Evolutionary conservation across 2,888 invertebrate genomes (phyloP).

Genomic region (Amphipoea oculea): DNA sequence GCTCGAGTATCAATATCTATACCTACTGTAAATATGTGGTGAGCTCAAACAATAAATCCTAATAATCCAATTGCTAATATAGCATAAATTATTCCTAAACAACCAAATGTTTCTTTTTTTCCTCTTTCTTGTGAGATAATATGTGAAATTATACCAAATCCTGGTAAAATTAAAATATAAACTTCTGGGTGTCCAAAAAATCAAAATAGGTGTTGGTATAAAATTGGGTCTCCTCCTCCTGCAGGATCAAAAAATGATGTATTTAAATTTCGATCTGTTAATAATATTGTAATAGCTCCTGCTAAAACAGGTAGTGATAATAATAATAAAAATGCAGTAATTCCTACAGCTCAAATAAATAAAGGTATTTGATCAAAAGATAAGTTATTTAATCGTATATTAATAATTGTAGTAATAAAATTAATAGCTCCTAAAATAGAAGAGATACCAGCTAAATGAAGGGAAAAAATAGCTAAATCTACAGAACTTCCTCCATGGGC

Average conservation of each 20-base stretch:
- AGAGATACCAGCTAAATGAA: constrained; percentile 94
- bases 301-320: constrained; percentile 94
- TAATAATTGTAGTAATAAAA: constrained; percentile 94
- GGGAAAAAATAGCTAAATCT: constrained; percentile 94
- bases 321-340: constrained; percentile 89
- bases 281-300: constrained; percentile 94
- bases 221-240: constrained; percentile 95
- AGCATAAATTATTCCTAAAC: constrained; percentile 95
- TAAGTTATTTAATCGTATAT: constrained; percentile 92
- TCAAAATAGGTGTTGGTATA: constrained; percentile 96
- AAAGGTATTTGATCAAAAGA: constrained; percentile 92
- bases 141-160: constrained; percentile 95
- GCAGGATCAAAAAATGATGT: constrained; percentile 95
- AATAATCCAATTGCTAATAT: constrained; percentile 95
- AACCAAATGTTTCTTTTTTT: constrained; percentile 94
- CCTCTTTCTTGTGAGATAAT: constrained; percentile 94
- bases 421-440: constrained; percentile 95
- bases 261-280: constrained; percentile 95
- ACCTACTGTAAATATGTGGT: constrained; percentile 96
- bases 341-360: constrained; percentile 93
- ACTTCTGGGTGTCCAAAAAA: constrained; percentile 97
- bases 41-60: constrained; percentile 96
- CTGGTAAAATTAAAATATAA: constrained; percentile 96
- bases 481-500: constrained; percentile 92
- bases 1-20: constrained; percentile 96